Conservation (phyloP, 2,113 vertebrate genomes). For the human (Homo sapiens) region DNA sequence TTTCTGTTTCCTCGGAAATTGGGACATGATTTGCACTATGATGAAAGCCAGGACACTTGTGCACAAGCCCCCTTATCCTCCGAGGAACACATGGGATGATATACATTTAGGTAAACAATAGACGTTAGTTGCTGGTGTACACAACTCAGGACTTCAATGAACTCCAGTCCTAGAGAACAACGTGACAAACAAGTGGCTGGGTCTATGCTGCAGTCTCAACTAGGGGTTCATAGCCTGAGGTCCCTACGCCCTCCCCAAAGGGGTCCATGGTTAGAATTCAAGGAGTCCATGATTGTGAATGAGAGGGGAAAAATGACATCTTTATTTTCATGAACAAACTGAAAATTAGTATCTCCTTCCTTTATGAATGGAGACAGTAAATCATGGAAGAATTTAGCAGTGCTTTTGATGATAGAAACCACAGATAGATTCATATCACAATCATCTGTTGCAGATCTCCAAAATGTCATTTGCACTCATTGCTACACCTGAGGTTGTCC, state of each 20-base stretch:
- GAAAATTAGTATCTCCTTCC: constrained; percentile 1
- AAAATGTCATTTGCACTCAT: neutral
- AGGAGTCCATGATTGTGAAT: neutral
- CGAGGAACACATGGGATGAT: neutral
- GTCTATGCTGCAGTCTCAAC: neutral
- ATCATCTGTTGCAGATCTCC: neutral
- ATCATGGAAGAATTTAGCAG: neutral
- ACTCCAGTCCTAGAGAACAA: neutral
- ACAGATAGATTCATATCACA: neutral
- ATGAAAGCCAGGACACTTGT: neutral
- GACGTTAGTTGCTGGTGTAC: neutral
- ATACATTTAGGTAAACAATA: neutral
- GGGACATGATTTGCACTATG: neutral
- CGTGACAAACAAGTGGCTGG: neutral
- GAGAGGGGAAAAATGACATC: neutral
- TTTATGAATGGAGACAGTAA: neutral
- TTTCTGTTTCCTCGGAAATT: neutral
- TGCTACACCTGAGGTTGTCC: neutral
- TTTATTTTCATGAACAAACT: neutral
- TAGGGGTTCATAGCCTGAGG: neutral
- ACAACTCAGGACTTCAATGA: neutral
- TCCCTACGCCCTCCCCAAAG: neutral
- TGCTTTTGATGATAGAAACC: neutral
- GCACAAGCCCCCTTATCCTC: fast-evolving
- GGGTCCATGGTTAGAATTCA: neutral